Evolutionary conservation across 2,113 vertebrate species (phyloP).

Genomic region (Otus sunia): DNA sequence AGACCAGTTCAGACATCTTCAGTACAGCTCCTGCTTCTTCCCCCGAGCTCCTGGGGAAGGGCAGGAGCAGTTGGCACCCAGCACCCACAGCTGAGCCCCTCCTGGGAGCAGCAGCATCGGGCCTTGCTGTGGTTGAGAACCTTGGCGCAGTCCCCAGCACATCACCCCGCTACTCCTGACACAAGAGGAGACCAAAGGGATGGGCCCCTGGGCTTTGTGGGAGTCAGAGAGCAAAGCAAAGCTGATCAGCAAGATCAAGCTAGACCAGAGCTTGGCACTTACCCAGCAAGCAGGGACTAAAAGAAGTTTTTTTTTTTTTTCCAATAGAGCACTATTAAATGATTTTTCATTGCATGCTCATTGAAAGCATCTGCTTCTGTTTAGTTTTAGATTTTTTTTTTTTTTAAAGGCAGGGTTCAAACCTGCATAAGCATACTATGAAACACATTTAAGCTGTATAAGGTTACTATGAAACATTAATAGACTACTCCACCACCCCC

Average conservation of each 20-base stretch:
- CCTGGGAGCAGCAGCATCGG: rapidly evolving
- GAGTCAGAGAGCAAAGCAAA: background rate
- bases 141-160: rapidly evolving
- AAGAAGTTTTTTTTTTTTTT: background rate
- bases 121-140: rapidly evolving
- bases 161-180: rapidly evolving
- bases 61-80: too few relatives aligned
- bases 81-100: background rate
- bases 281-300: background rate
- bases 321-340: background rate
- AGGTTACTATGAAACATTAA: background rate
- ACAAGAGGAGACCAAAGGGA: rapidly evolving
- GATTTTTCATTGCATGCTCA: background rate
- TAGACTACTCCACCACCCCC: background rate
- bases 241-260: too few relatives aligned
- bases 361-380: background rate
- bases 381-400: background rate
- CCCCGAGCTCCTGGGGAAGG: background rate
- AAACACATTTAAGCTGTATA: background rate
- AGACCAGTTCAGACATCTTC: too few relatives aligned
- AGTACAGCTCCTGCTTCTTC: rapidly evolving
- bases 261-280: rapidly evolving
- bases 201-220: rapidly evolving
- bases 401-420: background rate
- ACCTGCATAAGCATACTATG: too few relatives aligned